phyloP scores from a whole-genome alignment of 2,113 vertebrate genomes.

The Toxotes chatareus region DNA sequence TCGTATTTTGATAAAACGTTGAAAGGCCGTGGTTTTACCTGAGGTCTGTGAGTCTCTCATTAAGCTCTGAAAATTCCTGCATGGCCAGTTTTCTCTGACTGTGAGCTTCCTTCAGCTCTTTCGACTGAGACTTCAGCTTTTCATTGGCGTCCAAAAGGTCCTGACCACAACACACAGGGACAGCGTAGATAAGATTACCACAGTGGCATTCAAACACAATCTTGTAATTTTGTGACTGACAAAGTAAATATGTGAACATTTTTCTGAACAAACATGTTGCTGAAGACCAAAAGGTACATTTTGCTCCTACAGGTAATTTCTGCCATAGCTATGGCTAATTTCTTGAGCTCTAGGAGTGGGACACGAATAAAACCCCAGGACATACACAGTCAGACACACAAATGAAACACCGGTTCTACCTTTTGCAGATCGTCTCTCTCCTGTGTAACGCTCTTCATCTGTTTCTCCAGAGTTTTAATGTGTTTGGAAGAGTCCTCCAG shows the following conservation, averaged over 20 bases:
- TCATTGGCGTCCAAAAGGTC: slow-evolving; percentile 91
- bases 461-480: slow-evolving; percentile 92
- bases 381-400: neutral
- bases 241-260: neutral
- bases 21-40: slow-evolving; percentile 77
- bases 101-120: slow-evolving; percentile 98
- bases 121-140: slow-evolving; percentile 94
- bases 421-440: slow-evolving; percentile 94
- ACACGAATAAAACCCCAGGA: neutral
- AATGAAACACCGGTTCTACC: slow-evolving; percentile 79
- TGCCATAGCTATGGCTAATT: neutral
- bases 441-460: slow-evolving; percentile 89
- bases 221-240: neutral
- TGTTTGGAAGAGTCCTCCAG: slow-evolving; percentile 93
- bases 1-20: neutral
- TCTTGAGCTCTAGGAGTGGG: neutral
- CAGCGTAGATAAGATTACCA: neutral
- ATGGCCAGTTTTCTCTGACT: slow-evolving; percentile 96
- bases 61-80: slow-evolving; percentile 98
- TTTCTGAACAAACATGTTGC: neutral
- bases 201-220: neutral
- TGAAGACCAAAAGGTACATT: neutral
- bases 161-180: slow-evolving; percentile 73
- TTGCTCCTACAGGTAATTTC: neutral
- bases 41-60: slow-evolving; percentile 94